Percentiles rank a stretch among this genome's conserved stretches.
phyloP scores from a whole-genome alignment of 2,797 vertebrate species.

The Notolepis coatsorum region DNA sequence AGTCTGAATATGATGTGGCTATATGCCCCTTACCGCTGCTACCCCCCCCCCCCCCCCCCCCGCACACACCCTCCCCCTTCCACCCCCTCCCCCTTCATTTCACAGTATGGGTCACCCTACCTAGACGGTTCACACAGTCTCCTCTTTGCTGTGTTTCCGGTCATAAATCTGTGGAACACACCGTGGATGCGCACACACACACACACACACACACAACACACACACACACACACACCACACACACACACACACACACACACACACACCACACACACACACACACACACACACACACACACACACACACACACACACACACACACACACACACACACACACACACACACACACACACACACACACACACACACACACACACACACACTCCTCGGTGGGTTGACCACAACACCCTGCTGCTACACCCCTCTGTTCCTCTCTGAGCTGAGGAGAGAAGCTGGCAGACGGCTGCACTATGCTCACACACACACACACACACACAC shows the following conservation, averaged over 20 bases:
- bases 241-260: conserved; percentile 5
- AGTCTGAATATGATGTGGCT: conserved; percentile 35
- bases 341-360: conserved; percentile 25
- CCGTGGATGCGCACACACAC: conserved; percentile 69
- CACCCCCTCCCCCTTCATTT: conserved; percentile 51
- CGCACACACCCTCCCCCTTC: neutral
- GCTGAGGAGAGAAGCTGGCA: neutral
- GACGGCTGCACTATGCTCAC: too few species aligned
- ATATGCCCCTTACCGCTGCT: conserved; percentile 26
- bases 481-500: neutral
- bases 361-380: conserved; percentile 21
- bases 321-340: conserved; percentile 24
- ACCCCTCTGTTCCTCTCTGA: neutral
- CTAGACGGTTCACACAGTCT: conserved; percentile 74
- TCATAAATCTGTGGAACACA: conserved; percentile 76
- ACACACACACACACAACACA: conserved; percentile 64
- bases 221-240: conserved; percentile 54
- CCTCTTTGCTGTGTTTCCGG: conserved; percentile 70
- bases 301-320: neutral
- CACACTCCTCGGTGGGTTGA: conserved; percentile 5
- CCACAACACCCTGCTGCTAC: neutral
- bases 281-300: neutral
- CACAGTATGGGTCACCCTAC: conserved; percentile 75
- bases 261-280: neutral
- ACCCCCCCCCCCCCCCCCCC: conserved; percentile 3